Percentiles rank a stretch among this genome's conserved stretches.
Evolutionary conservation across 2,113 vertebrate species (phyloP).

Genomic region (Sander vitreus): DNA sequence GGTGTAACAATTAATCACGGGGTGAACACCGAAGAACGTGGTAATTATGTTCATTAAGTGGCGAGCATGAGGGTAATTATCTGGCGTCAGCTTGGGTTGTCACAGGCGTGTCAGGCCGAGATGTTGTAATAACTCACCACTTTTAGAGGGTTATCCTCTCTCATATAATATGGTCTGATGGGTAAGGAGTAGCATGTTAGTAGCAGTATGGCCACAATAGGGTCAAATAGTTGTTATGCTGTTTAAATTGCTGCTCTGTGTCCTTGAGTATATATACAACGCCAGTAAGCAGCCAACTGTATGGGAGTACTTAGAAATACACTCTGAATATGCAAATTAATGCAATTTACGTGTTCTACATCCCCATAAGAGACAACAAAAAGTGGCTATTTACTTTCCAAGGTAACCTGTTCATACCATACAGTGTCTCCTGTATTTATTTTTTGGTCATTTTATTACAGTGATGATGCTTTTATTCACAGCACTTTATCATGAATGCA

Average conservation of each 20-base stretch:
- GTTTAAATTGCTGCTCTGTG: conserved; percentile 30
- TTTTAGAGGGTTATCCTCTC: conserved; percentile 68
- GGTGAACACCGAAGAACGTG: conserved; percentile 80
- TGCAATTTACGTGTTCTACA: conserved; percentile 4
- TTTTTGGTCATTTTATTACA: conserved; percentile 5
- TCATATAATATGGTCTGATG: conserved; percentile 63
- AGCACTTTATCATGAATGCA: background rate
- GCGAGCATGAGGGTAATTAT: conserved; percentile 84
- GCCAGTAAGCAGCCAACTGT: background rate
- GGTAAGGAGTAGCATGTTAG: conserved; percentile 31
- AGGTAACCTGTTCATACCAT: conserved; percentile 7
- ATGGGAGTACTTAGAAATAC: conserved; percentile 10
- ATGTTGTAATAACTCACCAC: conserved; percentile 81
- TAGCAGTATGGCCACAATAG: conserved; percentile 24
- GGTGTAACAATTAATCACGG: conserved; percentile 87
- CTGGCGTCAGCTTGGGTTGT: conserved; percentile 77
- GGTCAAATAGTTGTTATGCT: conserved; percentile 48
- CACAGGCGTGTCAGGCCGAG: conserved; percentile 73
- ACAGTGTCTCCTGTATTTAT: background rate
- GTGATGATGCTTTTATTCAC: background rate
- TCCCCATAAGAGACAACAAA: background rate
- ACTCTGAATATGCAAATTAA: conserved; percentile 31
- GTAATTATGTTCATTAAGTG: conserved; percentile 87
- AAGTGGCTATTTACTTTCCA: conserved; percentile 3
- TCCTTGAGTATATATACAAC: conserved; percentile 42